phyloP scores from a whole-genome alignment of 2,888 invertebrate genomes.

The Chesias legatella region DNA sequence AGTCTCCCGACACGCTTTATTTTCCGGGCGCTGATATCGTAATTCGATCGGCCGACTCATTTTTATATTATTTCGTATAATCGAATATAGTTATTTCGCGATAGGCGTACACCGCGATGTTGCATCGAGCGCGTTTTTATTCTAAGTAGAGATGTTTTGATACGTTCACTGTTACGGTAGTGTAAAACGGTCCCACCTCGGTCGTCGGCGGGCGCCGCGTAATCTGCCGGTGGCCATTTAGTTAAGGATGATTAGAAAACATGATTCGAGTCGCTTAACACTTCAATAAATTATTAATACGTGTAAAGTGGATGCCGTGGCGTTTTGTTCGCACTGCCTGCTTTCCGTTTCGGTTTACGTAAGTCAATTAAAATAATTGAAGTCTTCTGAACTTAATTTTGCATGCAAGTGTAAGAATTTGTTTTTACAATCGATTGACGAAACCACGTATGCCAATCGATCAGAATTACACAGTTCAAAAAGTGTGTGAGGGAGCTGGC shows the following conservation, averaged over 20 bases:
- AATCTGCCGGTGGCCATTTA: conserved; percentile 48
- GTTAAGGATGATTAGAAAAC: conserved; percentile 53
- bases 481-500: conserved; percentile 1
- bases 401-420: no score
- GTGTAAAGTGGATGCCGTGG: conserved; percentile 76
- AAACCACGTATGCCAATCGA: no score
- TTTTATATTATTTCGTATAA: conserved; percentile 15
- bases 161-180: conserved; percentile 47
- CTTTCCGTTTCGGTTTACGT: conserved; percentile 38
- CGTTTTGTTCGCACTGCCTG: conserved; percentile 67
- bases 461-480: no score
- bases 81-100: conserved; percentile 22
- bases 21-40: no score
- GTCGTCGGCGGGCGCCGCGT: conserved; percentile 30
- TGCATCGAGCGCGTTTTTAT: conserved; percentile 28
- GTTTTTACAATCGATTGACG: no score
- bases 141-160: conserved; percentile 45
- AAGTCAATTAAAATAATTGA: conserved; percentile 60
- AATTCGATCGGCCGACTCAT: conserved; percentile 19
- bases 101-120: conserved; percentile 7
- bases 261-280: conserved; percentile 57
- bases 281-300: conserved; percentile 57
- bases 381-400: conserved; percentile 6
- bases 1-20: no score
- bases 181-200: conserved; percentile 63